Evolutionary conservation across 2,888 invertebrate genomes (phyloP).

Genomic region (Andrena dorsata): DNA sequence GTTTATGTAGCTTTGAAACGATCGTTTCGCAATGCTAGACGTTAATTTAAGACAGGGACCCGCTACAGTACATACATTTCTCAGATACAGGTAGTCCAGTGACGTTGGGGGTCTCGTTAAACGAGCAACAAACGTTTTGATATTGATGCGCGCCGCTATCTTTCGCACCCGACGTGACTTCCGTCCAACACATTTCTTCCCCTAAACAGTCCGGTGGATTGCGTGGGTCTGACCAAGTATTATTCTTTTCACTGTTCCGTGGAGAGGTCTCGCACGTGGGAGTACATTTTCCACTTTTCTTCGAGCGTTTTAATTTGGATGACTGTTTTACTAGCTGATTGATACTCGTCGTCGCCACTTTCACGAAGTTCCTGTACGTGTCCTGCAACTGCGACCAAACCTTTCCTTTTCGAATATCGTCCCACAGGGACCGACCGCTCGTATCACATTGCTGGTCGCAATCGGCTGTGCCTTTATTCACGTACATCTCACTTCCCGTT

Average conservation of each 20-base stretch:
- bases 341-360: slow-evolving; percentile 39
- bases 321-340: slow-evolving; percentile 47
- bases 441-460: slow-evolving; percentile 35
- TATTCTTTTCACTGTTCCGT: neutral
- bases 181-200: slow-evolving; percentile 19
- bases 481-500: slow-evolving; percentile 13
- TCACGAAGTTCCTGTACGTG: slow-evolving; percentile 52
- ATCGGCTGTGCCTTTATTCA: slow-evolving; percentile 6
- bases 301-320: slow-evolving; percentile 38
- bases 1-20: neutral
- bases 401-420: slow-evolving; percentile 48
- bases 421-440: slow-evolving; percentile 48
- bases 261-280: neutral
- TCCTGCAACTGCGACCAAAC: slow-evolving; percentile 60
- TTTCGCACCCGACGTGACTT: neutral
- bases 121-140: slow-evolving; percentile 21
- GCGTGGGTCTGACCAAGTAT: neutral
- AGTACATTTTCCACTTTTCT: neutral
- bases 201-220: slow-evolving; percentile 11
- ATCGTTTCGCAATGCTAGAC: neutral
- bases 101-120: neutral
- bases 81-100: slow-evolving; percentile 26
- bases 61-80: slow-evolving; percentile 27
- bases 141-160: slow-evolving; percentile 26
- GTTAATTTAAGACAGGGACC: slow-evolving; percentile 1